Base-by-base conservation (phyloP, 2,113 vertebrate genomes). In the Eublepharis macularius region DNA sequence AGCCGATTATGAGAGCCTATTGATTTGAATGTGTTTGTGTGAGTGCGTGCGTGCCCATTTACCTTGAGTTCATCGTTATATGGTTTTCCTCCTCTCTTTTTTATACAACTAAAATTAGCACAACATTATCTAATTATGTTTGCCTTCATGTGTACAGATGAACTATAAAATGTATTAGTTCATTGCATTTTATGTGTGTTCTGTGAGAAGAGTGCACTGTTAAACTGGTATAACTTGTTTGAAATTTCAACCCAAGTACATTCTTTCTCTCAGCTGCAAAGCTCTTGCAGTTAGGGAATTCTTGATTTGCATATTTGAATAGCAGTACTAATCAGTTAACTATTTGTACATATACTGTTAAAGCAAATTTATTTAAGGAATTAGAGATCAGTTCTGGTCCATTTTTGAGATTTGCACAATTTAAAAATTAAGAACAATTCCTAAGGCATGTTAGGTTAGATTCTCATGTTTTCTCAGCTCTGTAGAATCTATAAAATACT, bases 161-260 rank as follows among this genome's bases (percentile, higher is more conserved):
- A 63, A 63, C 24, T 63, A 63, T 63, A 63, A 63, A 24, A 57
- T 92, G 90, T 87, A 81, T 91, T 91, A 86, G 49, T 89, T 92
- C 91, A 89, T 93, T 89, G 84, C 88, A 83, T 89, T 91, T 89
- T 87, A 89, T 86, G 92, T 92, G 86, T 89, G 86, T 84, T 89
- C 69, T 87, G 76, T 92, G 88, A 93, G 90, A 90, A 91, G 93
- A 87, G 83, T 89, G 92, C 84, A 91, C 86, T 86, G 90, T 76
- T 86, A 32, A 94, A 94, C 94, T 90, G 92, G 90, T 93, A 92
- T 87, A 93, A 94, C 92, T 93, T 89, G 94, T 95, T 94, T 81
- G 83, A 94, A 86, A 92, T 90, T 92, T 94, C 91, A 93, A 86
- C 82, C 70, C n/a, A 32, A 83, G 84, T 88, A 89, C 94, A 89